These are phyloP conservation scores for Semnornis frantzii DNA, from an alignment of 2,113 vertebrate species.

Conservation along the genomic window DNA sequence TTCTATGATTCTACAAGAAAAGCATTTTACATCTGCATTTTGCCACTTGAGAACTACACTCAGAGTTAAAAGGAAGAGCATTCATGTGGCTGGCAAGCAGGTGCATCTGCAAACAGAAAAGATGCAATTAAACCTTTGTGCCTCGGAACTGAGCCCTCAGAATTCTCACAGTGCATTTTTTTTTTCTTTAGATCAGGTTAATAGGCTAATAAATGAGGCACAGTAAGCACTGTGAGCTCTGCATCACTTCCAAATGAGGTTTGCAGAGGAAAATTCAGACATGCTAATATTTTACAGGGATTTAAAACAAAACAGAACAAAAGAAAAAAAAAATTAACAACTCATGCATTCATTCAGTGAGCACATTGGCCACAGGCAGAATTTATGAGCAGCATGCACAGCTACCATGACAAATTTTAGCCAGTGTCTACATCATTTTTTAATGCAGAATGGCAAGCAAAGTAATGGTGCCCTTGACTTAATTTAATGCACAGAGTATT, in stretches of 20 bases:
- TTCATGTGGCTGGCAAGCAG: not conserved
- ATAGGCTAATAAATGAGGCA: not conserved
- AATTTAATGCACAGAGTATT: not conserved
- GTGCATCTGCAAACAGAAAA: not conserved
- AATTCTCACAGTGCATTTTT: not conserved
- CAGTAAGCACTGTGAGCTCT: not conserved
- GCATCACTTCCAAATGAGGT: not conserved
- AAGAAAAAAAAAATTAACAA: not conserved
- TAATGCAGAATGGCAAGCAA: not conserved
- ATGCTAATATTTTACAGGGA: not conserved
- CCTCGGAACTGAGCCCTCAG: not conserved
- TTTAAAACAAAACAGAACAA: conserved; percentile 1
- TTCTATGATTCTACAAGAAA: not conserved
- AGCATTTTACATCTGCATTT: not conserved
- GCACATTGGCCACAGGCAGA: not conserved
- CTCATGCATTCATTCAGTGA: conserved; percentile 28
- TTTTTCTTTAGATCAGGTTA: not conserved
- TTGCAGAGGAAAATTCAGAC: not conserved
- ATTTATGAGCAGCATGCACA: not conserved
- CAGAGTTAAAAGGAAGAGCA: not conserved
- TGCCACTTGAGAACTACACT: not conserved
- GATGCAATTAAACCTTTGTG: not conserved
- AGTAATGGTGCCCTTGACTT: not conserved
- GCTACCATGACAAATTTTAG: conserved; percentile 14
- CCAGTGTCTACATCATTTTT: not conserved